These are phyloP conservation scores for Rhodophaea formosa DNA, from an alignment of 2,888 invertebrate species.

Conservation along the genomic window DNA sequence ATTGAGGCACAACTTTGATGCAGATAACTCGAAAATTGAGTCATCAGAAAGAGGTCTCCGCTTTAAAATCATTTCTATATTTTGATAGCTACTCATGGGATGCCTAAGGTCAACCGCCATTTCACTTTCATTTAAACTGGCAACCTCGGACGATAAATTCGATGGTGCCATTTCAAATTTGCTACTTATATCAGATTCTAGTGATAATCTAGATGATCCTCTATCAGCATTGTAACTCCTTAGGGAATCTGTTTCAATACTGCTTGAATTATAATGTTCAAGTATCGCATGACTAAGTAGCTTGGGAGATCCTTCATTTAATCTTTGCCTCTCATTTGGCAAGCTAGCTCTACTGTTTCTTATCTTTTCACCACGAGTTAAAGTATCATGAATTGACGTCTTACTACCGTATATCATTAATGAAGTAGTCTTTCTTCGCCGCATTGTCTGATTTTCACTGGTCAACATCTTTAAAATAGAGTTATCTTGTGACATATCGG, in stretches of 20 bases:
- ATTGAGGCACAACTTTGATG: constrained; percentile 78
- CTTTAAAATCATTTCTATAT: constrained; percentile 83
- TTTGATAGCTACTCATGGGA: constrained; percentile 58
- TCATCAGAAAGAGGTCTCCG: constrained; percentile 89
- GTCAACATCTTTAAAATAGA: constrained; percentile 76
- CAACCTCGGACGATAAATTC: constrained; percentile 66
- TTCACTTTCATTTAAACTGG: constrained; percentile 66
- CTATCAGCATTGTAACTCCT: constrained; percentile 70
- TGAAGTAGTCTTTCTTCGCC: constrained; percentile 72
- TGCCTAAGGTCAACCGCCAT: constrained; percentile 80
- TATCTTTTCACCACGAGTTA: constrained; percentile 74
- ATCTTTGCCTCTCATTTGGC: constrained; percentile 57
- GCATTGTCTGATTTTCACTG: constrained; percentile 68
- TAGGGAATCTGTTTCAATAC: constrained; percentile 69
- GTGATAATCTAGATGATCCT: constrained; percentile 70
- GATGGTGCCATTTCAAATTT: constrained; percentile 72
- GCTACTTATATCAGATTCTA: constrained; percentile 75
- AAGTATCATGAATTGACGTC: constrained; percentile 76
- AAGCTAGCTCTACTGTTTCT: constrained; percentile 72
- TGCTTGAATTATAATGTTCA: constrained; percentile 63
- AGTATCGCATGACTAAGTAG: constrained; percentile 53
- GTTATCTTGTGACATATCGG: constrained; percentile 70
- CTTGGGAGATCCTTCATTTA: constrained; percentile 45
- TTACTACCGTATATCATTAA: constrained; percentile 77
- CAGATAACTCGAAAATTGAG: constrained; percentile 85